Evolutionary conservation across 2,797 vertebrate species (phyloP).

Genomic region (Thaleichthys pacificus): DNA sequence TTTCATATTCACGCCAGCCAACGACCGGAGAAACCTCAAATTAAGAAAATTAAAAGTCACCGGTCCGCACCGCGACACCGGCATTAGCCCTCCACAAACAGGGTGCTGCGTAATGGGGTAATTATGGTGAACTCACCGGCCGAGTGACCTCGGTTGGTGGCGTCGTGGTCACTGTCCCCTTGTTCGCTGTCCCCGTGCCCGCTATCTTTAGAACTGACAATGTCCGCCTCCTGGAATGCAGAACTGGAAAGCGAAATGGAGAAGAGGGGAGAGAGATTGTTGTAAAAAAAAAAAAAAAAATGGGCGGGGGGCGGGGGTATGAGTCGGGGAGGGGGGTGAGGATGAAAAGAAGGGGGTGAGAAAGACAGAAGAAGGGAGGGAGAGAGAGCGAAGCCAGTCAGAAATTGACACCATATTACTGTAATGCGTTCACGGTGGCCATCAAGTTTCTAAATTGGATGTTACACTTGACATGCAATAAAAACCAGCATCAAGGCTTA

Average conservation of each 20-base stretch:
- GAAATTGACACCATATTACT: slow-evolving; percentile 61
- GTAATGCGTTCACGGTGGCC: slow-evolving; percentile 76
- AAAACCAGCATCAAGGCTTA: slow-evolving; percentile 67
- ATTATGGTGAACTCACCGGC: slow-evolving; percentile 82
- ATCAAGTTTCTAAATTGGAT: slow-evolving; percentile 80
- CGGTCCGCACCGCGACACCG: slow-evolving; percentile 58
- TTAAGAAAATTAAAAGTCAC: slow-evolving; percentile 73
- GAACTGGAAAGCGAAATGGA: slow-evolving; percentile 74
- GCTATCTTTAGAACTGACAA: slow-evolving; percentile 99
- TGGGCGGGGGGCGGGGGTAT: slow-evolving; percentile 2
- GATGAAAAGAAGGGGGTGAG: slow-evolving; percentile 1
- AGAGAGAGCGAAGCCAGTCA: slow-evolving; percentile 39
- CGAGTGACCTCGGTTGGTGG: slow-evolving; percentile 95
- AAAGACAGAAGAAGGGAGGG: slow-evolving; percentile 22
- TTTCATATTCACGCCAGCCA: slow-evolving; percentile 44
- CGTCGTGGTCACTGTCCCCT: slow-evolving; percentile 98
- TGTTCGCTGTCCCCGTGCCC: slow-evolving; percentile 98
- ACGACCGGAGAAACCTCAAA: slow-evolving; percentile 49
- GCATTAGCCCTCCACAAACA: slow-evolving; percentile 53
- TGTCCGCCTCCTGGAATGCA: slow-evolving; percentile 98
- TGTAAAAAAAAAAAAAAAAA: slow-evolving; percentile 27
- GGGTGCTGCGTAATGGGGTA: slow-evolving; percentile 7
- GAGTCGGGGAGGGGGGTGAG: not conserved
- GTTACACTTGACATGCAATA: slow-evolving; percentile 79
- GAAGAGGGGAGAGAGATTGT: slow-evolving; percentile 9